A percentile compares a stretch with the other conserved stretches of the same genome.
These are phyloP conservation scores for Papilio aristodemus DNA, from an alignment of 1,140 invertebrate species.

Conservation along the genomic window DNA sequence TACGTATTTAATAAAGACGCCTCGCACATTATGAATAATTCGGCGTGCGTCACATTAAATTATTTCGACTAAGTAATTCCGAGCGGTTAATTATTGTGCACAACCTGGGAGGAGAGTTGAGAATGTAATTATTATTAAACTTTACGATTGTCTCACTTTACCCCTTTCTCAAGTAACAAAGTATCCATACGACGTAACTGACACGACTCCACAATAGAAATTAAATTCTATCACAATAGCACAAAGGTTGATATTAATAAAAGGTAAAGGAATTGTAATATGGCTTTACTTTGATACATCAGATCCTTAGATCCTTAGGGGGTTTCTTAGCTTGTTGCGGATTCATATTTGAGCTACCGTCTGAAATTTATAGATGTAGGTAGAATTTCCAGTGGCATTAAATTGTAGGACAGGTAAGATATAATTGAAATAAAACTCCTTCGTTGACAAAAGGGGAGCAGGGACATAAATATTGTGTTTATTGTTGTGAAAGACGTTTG, in stretches of 20 bases:
- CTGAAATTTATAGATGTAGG: conserved; percentile 57
- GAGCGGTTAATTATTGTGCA: conserved; percentile 80
- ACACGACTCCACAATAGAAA: conserved; percentile 36
- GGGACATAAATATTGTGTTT: background rate
- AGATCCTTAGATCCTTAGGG: conserved; percentile 71
- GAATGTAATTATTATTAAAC: conserved; percentile 81
- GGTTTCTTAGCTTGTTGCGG: conserved; percentile 75
- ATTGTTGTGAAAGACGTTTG: background rate
- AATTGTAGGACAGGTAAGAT: conserved; percentile 18
- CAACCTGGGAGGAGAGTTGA: conserved; percentile 76
- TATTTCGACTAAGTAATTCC: conserved; percentile 80
- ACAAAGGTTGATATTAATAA: conserved; percentile 49
- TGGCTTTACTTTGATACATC: conserved; percentile 44
- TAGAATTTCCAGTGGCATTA: conserved; percentile 32
- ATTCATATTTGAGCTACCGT: conserved; percentile 75
- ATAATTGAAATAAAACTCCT: conserved; percentile 32
- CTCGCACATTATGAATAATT: conserved; percentile 56
- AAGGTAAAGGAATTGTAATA: conserved; percentile 33
- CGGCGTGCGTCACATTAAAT: conserved; percentile 76
- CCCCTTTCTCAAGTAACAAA: conserved; percentile 60
- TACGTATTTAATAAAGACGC: conserved; percentile 48
- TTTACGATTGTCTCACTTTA: conserved; percentile 81
- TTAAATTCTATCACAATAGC: conserved; percentile 35
- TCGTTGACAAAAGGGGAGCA: conserved; percentile 11
- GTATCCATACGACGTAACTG: conserved; percentile 43